Conservation (phyloP, 2,797 vertebrate genomes). For the Danio choprae region DNA sequence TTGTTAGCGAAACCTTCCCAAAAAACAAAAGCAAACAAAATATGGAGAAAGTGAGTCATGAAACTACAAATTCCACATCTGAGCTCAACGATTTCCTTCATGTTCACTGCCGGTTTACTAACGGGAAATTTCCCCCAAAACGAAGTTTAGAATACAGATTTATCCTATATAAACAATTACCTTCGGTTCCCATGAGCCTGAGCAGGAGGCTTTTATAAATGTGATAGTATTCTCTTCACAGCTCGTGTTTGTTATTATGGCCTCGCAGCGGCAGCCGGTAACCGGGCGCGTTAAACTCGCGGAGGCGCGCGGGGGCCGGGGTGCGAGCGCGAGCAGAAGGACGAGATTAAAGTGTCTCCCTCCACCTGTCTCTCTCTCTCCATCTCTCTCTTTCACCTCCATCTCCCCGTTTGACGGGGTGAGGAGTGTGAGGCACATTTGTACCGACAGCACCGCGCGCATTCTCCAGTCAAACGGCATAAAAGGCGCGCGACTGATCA, state of each 20-base stretch:
- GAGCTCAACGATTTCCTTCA: constrained; percentile 2
- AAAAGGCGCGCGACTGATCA: constrained; percentile 81
- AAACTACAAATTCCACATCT: constrained; percentile 24
- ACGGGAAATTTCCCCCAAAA: constrained; percentile 12
- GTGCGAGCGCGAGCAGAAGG: constrained; percentile 67
- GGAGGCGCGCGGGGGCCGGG: constrained; percentile 40
- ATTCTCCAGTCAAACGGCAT: constrained; percentile 80
- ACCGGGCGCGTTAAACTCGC: constrained; percentile 44
- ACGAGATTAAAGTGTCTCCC: constrained; percentile 76
- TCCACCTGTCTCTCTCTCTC: constrained; percentile 44
- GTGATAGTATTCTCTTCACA: constrained; percentile 28
- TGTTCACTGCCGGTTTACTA: background rate
- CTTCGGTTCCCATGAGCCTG: constrained; percentile 43
- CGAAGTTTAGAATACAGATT: constrained; percentile 26
- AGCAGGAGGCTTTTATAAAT: constrained; percentile 20
- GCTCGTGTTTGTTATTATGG: constrained; percentile 38
- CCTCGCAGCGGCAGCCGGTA: constrained; percentile 43
- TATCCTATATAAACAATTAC: constrained; percentile 47
- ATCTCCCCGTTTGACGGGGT: constrained; percentile 54
- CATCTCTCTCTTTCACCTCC: constrained; percentile 50
- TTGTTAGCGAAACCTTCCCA: background rate
- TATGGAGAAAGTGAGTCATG: constrained; percentile 4
- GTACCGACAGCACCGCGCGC: constrained; percentile 83
- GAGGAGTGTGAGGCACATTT: constrained; percentile 77
- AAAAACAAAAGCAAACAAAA: background rate